Conservation (phyloP, 1,140 invertebrate genomes). For the Drosophila orena region DNA sequence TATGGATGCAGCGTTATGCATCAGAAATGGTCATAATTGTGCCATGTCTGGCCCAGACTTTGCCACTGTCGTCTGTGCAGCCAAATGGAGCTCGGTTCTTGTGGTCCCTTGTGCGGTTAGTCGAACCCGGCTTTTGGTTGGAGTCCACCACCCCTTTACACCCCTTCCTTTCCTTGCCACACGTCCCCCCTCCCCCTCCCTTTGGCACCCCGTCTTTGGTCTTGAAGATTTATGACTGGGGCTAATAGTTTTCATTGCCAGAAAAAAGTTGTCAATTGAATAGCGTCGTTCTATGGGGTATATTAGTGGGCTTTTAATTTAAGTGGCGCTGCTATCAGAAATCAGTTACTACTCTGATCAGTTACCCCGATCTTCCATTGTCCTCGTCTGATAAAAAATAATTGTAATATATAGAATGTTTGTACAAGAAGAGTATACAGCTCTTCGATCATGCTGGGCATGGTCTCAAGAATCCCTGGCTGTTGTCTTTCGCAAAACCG, state of each 20-base stretch:
- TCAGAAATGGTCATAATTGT: slow-evolving; percentile 83
- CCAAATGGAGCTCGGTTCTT: slow-evolving; percentile 50
- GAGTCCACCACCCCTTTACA: too few relatives aligned
- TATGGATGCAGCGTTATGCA: slow-evolving; percentile 72
- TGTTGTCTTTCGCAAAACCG: slow-evolving; percentile 58
- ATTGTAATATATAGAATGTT: too few relatives aligned
- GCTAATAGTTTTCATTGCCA: slow-evolving; percentile 75
- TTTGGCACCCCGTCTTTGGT: not conserved
- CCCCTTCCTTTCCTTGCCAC: not conserved
- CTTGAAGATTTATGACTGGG: slow-evolving; percentile 65
- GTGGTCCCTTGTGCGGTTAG: slow-evolving; percentile 38
- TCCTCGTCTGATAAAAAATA: too few relatives aligned
- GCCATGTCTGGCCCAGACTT: slow-evolving; percentile 74
- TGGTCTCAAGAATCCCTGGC: not conserved
- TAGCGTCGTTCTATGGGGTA: slow-evolving; percentile 3
- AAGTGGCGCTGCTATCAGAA: too few relatives aligned
- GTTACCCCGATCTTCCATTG: too few relatives aligned
- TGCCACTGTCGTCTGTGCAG: slow-evolving; percentile 12
- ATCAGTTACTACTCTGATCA: too few relatives aligned
- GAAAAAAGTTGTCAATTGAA: slow-evolving; percentile 35
- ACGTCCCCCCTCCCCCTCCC: not conserved
- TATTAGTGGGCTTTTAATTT: slow-evolving; percentile 4
- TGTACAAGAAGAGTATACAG: not conserved
- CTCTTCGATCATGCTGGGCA: slow-evolving; percentile 5
- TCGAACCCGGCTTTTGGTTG: slow-evolving; percentile 21